Evolutionary conservation across 2,888 invertebrate genomes (phyloP), one percentile per base, ranked within the genome.

Genomic region (Pollenia amentaria): DNA sequence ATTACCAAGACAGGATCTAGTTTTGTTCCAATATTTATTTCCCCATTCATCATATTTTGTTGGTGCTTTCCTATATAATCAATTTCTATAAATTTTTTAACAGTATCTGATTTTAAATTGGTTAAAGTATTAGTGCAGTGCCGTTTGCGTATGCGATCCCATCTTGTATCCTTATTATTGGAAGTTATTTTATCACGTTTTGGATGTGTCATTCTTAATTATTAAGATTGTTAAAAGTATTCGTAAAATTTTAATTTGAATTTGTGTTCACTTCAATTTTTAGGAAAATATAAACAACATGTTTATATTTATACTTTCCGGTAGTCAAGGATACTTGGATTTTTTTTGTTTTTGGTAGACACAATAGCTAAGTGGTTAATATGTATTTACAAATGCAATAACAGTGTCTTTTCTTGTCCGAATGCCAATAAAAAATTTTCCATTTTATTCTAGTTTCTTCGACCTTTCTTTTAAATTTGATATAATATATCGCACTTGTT

Each of bases 111-210:
- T 89, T 92, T 93, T 0, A 93, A 81, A 57, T 87, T 80, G 16
- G 78, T 44, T 18, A 64, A 40, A 0, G 78, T 88, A 57, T 88
- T 48, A 8, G 83, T 64, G 1, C 89, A 88, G 87, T 90, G 90
- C n/a, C 92, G 90, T 79, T 93, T 94, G 4, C 93, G 90, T 72
- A 93, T 94, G 64, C 93, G 92, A 89, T 94, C 93, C 93, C 93
- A 93, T 65, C 93, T 90, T 16, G 92, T 91, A 21, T 91, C 91
- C 80, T 92, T 93, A 14, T 89, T 90, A n/a, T 89, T 16, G 21
- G 67, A 53, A 3, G 53, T 12, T 10, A 78, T 65, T 80, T 90
- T 92, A 0, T 90, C 90, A 0, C 89, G 88, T 70, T 86, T 86
- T 12, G 83, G 69, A 14, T 86, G 87, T 60, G 87, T 84, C 87